Evolutionary conservation across 1,140 invertebrate species (phyloP).

Genomic region (Trachelipus rathkii): DNA sequence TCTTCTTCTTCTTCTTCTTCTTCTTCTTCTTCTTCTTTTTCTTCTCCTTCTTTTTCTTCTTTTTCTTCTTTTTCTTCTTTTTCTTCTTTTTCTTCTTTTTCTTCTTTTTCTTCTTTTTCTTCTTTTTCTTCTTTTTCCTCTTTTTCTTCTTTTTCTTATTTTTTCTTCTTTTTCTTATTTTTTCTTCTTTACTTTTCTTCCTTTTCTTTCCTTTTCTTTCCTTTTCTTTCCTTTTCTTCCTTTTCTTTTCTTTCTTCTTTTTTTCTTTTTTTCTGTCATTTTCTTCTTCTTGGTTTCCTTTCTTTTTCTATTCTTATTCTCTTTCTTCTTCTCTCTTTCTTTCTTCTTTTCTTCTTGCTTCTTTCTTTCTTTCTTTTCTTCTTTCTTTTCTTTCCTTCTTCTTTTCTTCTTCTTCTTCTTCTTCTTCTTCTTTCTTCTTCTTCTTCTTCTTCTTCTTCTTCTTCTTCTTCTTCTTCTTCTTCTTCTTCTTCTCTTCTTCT

Average conservation of each 20-base stretch:
- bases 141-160: neutral
- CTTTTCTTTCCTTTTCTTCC: too few species aligned
- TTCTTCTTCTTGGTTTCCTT: too few species aligned
- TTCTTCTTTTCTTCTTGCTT: too few species aligned
- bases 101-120: slow-evolving; percentile 2
- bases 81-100: slow-evolving; percentile 9
- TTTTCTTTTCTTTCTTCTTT: neutral
- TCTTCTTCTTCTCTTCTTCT: slow-evolving; percentile 8
- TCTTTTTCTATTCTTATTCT: too few species aligned
- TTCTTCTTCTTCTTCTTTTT: neutral
- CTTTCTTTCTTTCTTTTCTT: too few species aligned
- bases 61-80: too few species aligned
- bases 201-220: neutral
- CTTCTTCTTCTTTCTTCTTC: slow-evolving; percentile 3
- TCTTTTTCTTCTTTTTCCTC: neutral
- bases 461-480: neutral
- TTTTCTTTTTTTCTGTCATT: too few species aligned
- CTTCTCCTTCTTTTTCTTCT: neutral
- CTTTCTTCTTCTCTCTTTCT: too few species aligned
- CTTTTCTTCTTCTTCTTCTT: neutral
- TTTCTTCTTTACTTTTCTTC: too few species aligned
- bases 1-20: slow-evolving; percentile 1
- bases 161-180: too few species aligned
- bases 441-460: slow-evolving; percentile 1
- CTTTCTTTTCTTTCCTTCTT: slow-evolving; percentile 1